Evolutionary conservation across 2,888 invertebrate species (phyloP).

Genomic region (Helleia helle): DNA sequence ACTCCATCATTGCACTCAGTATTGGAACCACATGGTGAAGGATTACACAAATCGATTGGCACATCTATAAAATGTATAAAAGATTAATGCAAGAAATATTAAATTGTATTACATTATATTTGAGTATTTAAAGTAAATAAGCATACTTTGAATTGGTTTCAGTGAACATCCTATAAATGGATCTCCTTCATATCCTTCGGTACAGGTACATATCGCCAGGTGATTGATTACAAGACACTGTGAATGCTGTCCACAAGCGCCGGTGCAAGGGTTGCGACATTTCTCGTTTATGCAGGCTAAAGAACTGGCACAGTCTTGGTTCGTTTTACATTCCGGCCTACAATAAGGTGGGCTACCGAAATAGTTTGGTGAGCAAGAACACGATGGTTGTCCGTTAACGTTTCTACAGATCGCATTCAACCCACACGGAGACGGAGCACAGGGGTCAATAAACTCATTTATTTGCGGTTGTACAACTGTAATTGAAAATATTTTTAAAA

Average conservation of each 20-base stretch:
- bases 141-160: conserved; percentile 45
- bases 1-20: conserved; percentile 79
- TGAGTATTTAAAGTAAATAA: conserved; percentile 8
- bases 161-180: conserved; percentile 67
- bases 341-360: conserved; percentile 80
- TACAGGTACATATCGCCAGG: conserved; percentile 76
- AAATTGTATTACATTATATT: conserved; percentile 6
- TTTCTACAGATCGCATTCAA: conserved; percentile 75
- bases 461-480: conserved; percentile 43
- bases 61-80: conserved; percentile 26
- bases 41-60: conserved; percentile 75
- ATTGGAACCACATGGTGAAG: conserved; percentile 83
- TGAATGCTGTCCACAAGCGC: conserved; percentile 77
- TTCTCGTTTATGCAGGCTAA: conserved; percentile 78
- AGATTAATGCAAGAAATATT: conserved; percentile 1
- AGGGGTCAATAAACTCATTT: conserved; percentile 71
- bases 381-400: conserved; percentile 71
- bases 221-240: conserved; percentile 76
- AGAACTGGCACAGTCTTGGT: conserved; percentile 78
- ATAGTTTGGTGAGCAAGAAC: conserved; percentile 74
- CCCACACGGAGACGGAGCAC: conserved; percentile 80
- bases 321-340: conserved; percentile 78
- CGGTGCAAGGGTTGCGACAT: conserved; percentile 79
- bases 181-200: conserved; percentile 74
- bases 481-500: too few species aligned